Evolutionary conservation across 2,888 invertebrate genomes (phyloP).

Genomic region (Alsophila aescularia): DNA sequence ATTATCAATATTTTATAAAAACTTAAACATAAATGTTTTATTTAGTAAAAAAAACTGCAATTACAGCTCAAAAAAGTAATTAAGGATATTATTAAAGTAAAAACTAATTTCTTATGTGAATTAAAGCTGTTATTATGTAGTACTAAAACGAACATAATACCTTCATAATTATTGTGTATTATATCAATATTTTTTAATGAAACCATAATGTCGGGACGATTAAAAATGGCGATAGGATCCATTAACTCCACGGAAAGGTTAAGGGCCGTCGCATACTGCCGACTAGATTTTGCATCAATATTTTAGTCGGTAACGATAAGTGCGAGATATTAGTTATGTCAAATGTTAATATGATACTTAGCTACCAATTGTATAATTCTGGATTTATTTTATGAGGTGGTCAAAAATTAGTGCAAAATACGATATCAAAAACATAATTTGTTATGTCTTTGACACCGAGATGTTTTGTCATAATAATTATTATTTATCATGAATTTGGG

Average conservation of each 20-base stretch:
- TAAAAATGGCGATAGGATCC: conserved; percentile 20
- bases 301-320: not conserved
- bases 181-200: conserved; percentile 37
- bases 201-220: conserved; percentile 21
- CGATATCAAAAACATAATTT: no score
- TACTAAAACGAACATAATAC: conserved; percentile 34
- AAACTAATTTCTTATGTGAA: conserved; percentile 37
- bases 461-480: no score
- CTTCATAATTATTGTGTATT: conserved; percentile 34
- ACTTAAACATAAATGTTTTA: not conserved
- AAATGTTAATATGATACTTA: no score
- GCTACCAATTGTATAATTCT: no score
- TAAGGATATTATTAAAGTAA: conserved; percentile 25
- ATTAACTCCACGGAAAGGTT: conserved; percentile 3
- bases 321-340: no score
- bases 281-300: conserved; percentile 23
- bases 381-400: no score
- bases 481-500: no score
- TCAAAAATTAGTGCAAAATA: no score
- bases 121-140: conserved; percentile 37
- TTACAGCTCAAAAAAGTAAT: conserved; percentile 10
- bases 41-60: conserved; percentile 2
- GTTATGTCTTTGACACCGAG: no score
- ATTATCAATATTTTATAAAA: no score
- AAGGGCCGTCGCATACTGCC: not conserved